A percentile compares a stretch with the other conserved stretches of the same genome.
These are phyloP conservation scores for Drosophila seclusa DNA, from an alignment of 2,888 invertebrate genomes.

Conservation along the genomic window DNA sequence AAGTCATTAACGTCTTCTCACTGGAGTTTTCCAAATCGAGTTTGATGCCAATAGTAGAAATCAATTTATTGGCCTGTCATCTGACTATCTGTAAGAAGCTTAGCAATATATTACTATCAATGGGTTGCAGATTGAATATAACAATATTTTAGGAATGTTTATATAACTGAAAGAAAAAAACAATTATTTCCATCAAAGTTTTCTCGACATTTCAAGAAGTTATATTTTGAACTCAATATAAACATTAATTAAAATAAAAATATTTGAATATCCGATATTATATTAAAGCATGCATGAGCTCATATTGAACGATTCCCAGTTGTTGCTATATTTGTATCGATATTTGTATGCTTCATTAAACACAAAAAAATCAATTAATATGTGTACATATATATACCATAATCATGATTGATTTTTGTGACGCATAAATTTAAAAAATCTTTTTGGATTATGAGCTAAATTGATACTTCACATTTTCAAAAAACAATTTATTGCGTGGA, in stretches of 20 bases:
- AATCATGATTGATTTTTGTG: neutral
- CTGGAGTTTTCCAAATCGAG: conserved; percentile 16
- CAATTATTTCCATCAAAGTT: neutral
- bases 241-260: neutral
- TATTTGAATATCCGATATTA: neutral
- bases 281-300: neutral
- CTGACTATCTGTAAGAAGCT: neutral
- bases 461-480: neutral
- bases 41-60: neutral
- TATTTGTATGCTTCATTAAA: neutral
- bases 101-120: neutral
- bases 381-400: neutral
- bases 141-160: neutral
- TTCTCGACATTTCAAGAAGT: neutral
- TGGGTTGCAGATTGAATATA: neutral
- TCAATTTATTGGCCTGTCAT: conserved; percentile 1
- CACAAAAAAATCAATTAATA: neutral
- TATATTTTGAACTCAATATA: neutral
- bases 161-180: no score
- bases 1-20: conserved; percentile 43
- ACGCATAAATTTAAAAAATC: neutral
- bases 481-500: neutral
- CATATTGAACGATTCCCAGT: neutral
- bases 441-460: neutral
- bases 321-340: neutral